phyloP scores from a whole-genome alignment of 2,888 invertebrate species.

The Eulithis prunata region DNA sequence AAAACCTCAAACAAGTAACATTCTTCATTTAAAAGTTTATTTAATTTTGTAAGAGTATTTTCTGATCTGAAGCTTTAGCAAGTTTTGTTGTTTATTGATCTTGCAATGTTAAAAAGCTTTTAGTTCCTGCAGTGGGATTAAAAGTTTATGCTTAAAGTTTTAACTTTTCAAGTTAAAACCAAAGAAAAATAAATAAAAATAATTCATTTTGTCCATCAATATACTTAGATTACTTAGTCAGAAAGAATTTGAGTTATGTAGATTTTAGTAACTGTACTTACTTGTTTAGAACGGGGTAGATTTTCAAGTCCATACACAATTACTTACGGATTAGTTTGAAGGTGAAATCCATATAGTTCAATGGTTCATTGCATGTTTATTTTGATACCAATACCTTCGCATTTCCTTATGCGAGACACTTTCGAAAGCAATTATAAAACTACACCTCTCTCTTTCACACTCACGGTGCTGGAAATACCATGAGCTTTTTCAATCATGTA shows the following conservation, averaged over 20 bases:
- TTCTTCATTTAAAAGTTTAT: slow-evolving; percentile 4
- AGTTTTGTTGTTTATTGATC: slow-evolving; percentile 1
- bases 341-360: slow-evolving; percentile 57
- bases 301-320: too few species aligned
- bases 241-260: too few species aligned
- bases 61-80: background rate
- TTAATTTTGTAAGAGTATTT: background rate
- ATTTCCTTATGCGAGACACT: slow-evolving; percentile 59
- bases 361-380: slow-evolving; percentile 68
- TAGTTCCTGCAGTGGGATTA: background rate
- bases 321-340: background rate
- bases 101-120: slow-evolving; percentile 6
- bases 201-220: too few species aligned
- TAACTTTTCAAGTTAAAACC: too few species aligned
- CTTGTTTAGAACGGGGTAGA: too few species aligned
- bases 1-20: background rate
- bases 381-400: slow-evolving; percentile 72
- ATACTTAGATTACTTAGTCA: too few species aligned
- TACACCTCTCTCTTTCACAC: slow-evolving; percentile 58
- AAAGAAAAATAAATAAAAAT: too few species aligned
- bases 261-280: too few species aligned
- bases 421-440: slow-evolving; percentile 42
- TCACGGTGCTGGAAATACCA: slow-evolving; percentile 53
- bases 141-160: too few species aligned
- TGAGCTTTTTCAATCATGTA: slow-evolving; percentile 61